A percentile compares a stretch with the other conserved stretches of the same genome.
Evolutionary conservation across 2,888 invertebrate species (phyloP).

Genomic region (Ochropacha duplaris): DNA sequence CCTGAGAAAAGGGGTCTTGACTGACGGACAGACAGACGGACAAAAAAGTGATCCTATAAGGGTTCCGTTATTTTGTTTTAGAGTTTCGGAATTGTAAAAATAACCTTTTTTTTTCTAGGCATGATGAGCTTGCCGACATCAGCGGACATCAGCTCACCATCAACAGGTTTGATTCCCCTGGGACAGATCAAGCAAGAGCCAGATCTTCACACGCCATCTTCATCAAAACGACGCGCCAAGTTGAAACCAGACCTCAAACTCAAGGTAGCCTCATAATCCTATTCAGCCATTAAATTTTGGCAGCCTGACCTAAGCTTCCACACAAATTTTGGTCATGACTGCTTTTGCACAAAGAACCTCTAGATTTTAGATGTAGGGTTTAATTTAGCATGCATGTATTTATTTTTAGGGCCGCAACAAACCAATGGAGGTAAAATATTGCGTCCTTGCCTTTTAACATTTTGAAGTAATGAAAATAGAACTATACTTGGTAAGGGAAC

Average conservation of each 20-base stretch:
- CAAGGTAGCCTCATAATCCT: slow-evolving; percentile 53
- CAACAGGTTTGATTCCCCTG: slow-evolving; percentile 62
- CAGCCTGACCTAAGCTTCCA: neutral
- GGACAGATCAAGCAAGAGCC: slow-evolving; percentile 80
- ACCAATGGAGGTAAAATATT: slow-evolving; percentile 5
- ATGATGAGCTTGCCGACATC: slow-evolving; percentile 50
- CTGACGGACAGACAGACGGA: too few relatives aligned
- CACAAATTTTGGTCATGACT: slow-evolving; percentile 1
- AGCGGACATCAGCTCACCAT: slow-evolving; percentile 56
- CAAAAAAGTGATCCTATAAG: too few relatives aligned
- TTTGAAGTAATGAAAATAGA: slow-evolving; percentile 3
- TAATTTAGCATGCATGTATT: slow-evolving; percentile 7
- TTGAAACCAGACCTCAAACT: slow-evolving; percentile 94
- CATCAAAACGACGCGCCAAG: slow-evolving; percentile 90
- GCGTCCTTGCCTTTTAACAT: neutral
- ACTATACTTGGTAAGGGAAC: slow-evolving; percentile 2
- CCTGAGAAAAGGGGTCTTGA: too few relatives aligned
- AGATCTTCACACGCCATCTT: slow-evolving; percentile 81
- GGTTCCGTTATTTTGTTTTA: too few relatives aligned
- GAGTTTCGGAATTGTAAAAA: too few relatives aligned
- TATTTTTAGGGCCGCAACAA: slow-evolving; percentile 5
- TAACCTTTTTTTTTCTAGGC: slow-evolving; percentile 20
- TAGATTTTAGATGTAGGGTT: neutral
- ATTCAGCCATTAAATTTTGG: neutral
- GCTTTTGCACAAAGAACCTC: neutral